A percentile compares a stretch with the other conserved stretches of the same genome.
Evolutionary conservation across 2,888 invertebrate genomes (phyloP).

Genomic region (Andrena dorsata): DNA sequence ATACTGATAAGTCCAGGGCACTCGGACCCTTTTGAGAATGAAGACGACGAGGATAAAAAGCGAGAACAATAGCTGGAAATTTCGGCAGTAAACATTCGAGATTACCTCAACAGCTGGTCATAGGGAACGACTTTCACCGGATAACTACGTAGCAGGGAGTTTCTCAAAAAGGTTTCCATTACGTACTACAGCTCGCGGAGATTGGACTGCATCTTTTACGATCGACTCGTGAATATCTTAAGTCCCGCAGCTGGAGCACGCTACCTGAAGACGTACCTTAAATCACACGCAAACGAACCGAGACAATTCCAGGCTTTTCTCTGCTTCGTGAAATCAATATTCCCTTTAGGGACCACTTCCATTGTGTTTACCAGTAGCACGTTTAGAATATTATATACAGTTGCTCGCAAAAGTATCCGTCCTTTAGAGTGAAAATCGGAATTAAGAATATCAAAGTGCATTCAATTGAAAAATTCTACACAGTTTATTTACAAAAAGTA

Average conservation of each 20-base stretch:
- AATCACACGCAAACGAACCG: conserved; percentile 33
- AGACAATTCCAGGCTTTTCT: conserved; percentile 19
- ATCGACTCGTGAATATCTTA: conserved; percentile 75
- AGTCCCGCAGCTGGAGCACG: conserved; percentile 49
- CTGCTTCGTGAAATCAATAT: conserved; percentile 5
- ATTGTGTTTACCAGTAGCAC: background rate
- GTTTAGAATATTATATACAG: background rate
- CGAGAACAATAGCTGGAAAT: conserved; percentile 27
- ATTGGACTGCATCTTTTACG: conserved; percentile 76
- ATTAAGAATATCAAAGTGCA: background rate
- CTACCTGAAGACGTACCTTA: conserved; percentile 11
- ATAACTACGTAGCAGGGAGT: conserved; percentile 50
- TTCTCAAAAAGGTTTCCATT: conserved; percentile 61
- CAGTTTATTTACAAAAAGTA: background rate
- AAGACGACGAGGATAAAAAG: conserved; percentile 11
- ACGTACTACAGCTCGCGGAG: conserved; percentile 61
- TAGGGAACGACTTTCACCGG: conserved; percentile 46
- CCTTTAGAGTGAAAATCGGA: no score
- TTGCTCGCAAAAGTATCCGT: no score
- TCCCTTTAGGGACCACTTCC: background rate
- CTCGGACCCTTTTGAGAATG: conserved; percentile 10
- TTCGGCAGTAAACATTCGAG: conserved; percentile 33
- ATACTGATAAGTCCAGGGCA: background rate
- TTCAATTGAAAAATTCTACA: background rate
- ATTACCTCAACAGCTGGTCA: conserved; percentile 45